phyloP scores from a whole-genome alignment of 2,113 vertebrate species.

The Physeter macrocephalus region DNA sequence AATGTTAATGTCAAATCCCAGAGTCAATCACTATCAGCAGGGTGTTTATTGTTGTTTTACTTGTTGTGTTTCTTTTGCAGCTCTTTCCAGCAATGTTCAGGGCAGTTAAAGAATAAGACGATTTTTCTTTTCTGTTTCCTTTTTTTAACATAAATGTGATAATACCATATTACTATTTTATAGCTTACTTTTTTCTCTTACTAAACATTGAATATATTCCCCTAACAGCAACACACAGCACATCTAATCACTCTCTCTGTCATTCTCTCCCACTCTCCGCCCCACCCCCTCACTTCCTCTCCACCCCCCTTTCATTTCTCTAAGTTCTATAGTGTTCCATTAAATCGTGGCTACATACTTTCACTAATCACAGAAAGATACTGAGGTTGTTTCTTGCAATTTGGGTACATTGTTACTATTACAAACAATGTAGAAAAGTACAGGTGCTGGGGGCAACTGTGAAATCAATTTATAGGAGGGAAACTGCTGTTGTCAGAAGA shows the following conservation, averaged over 20 bases:
- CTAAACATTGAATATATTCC: not conserved
- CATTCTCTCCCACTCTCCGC: not conserved
- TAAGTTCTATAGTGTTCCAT: not conserved
- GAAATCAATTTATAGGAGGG: not conserved
- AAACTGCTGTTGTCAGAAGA: not conserved
- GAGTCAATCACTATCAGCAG: not conserved
- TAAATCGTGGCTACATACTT: not conserved
- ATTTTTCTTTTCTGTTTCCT: not conserved
- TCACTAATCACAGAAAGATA: too few species aligned
- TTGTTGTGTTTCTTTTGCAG: not conserved
- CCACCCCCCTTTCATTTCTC: not conserved
- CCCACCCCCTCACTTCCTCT: accelerated
- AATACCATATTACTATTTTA: not conserved
- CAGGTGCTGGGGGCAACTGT: not conserved
- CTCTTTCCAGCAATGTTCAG: not conserved
- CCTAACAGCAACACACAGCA: not conserved
- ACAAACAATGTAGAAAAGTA: not conserved
- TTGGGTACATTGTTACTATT: not conserved
- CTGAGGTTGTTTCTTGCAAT: not conserved
- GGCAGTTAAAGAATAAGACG: not conserved
- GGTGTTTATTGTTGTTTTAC: not conserved
- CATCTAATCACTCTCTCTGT: not conserved
- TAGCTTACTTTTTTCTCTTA: not conserved
- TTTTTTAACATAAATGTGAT: not conserved
- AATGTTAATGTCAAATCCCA: not conserved